These are phyloP conservation scores for Drosophila dives DNA, from an alignment of 2,888 invertebrate genomes.

Conservation along the genomic window DNA sequence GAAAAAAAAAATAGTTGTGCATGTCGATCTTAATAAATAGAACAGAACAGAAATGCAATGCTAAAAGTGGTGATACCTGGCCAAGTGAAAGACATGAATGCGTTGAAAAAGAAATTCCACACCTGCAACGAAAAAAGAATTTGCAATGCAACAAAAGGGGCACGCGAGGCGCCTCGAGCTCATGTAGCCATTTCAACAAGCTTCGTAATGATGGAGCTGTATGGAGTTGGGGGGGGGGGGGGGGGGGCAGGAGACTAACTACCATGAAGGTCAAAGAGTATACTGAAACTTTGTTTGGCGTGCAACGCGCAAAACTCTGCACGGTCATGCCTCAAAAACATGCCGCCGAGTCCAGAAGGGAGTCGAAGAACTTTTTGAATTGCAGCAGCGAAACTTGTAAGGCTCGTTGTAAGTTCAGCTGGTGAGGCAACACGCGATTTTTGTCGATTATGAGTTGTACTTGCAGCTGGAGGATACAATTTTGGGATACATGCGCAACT, in stretches of 20 bases:
- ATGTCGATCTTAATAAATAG: constrained; percentile 23
- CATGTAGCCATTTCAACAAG: constrained; percentile 55
- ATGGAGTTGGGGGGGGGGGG: background rate
- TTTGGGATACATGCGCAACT: constrained; percentile 62
- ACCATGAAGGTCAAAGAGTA: constrained; percentile 46
- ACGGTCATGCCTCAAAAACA: constrained; percentile 12
- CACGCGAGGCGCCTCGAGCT: constrained; percentile 42
- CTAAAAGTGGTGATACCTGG: constrained; percentile 3
- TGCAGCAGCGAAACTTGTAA: constrained; percentile 41
- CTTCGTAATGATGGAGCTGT: constrained; percentile 44
- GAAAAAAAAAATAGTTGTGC: constrained; percentile 21
- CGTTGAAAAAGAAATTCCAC: constrained; percentile 59
- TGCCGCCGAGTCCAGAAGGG: constrained; percentile 33
- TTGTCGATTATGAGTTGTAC: constrained; percentile 66
- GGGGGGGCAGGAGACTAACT: background rate
- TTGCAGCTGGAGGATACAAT: constrained; percentile 45
- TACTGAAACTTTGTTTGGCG: constrained; percentile 23
- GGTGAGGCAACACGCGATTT: constrained; percentile 54
- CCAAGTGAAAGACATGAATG: constrained; percentile 23
- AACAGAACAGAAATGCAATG: constrained; percentile 13
- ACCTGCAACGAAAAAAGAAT: constrained; percentile 37
- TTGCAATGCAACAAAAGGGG: constrained; percentile 38
- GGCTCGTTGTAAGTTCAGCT: constrained; percentile 30
- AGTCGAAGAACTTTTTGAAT: constrained; percentile 35
- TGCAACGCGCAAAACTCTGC: constrained; percentile 27